phyloP scores from a whole-genome alignment of 2,113 vertebrate genomes.

The Misgurnus mizolepis region DNA sequence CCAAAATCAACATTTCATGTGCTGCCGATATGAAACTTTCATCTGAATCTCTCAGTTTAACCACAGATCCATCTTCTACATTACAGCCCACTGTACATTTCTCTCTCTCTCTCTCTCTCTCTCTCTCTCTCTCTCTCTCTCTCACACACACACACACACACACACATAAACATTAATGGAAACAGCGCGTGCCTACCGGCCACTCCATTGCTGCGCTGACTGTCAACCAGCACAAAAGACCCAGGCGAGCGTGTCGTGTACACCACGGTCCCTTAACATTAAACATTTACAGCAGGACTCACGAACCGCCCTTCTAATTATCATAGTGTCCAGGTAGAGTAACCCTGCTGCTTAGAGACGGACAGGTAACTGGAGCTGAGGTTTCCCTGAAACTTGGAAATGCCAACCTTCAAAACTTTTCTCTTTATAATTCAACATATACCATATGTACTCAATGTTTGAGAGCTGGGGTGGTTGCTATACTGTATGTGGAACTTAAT shows the following conservation, averaged over 20 bases:
- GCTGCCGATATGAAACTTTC: not conserved
- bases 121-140: too few species aligned
- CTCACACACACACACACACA: not conserved
- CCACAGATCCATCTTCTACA: not conserved
- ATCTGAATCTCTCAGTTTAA: constrained; percentile 6
- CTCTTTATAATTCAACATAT: too few species aligned
- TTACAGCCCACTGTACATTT: not conserved
- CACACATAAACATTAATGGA: not conserved
- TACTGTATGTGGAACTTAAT: too few species aligned
- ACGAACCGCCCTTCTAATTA: constrained; percentile 66
- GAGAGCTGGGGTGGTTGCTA: too few species aligned
- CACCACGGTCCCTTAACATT: constrained; percentile 25
- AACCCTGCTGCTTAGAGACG: constrained; percentile 53
- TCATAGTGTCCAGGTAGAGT: constrained; percentile 58
- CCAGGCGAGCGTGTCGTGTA: constrained; percentile 21
- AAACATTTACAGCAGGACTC: constrained; percentile 50
- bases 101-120: too few species aligned
- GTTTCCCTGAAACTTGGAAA: constrained; percentile 38
- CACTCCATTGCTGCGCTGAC: constrained; percentile 23
- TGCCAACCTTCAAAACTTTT: too few species aligned
- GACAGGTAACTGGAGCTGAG: constrained; percentile 37
- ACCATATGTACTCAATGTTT: too few species aligned
- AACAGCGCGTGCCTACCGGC: constrained; percentile 41
- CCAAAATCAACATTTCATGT: too few species aligned
- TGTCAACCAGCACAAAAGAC: constrained; percentile 31